These are phyloP conservation scores for Oncorhynchus tshawytscha DNA, from an alignment of 2,113 vertebrate genomes.

Conservation along the genomic window DNA sequence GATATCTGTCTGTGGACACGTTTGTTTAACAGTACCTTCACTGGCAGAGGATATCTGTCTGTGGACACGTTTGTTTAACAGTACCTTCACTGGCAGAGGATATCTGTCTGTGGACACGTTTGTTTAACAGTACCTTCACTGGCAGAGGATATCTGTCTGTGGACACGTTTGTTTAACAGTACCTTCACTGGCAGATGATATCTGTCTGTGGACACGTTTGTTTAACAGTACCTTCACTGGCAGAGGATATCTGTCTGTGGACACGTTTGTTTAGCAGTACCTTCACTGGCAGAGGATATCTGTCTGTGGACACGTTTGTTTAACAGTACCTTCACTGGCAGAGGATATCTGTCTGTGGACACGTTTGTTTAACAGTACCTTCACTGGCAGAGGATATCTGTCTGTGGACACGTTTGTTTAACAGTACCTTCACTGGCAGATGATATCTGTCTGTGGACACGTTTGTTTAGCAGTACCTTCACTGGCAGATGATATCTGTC, in stretches of 20 bases:
- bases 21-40: no score
- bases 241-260: constrained; percentile 23
- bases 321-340: constrained; percentile 20
- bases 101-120: neutral
- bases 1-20: neutral
- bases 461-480: no score
- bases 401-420: no score
- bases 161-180: no score
- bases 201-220: no score
- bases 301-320: no score
- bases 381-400: constrained; percentile 23
- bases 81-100: constrained; percentile 21
- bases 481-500: constrained; percentile 23
- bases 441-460: neutral
- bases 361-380: no score
- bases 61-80: no score
- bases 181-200: constrained; percentile 24
- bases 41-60: constrained; percentile 23
- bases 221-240: no score
- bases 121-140: no score
- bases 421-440: constrained; percentile 22
- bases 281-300: constrained; percentile 22
- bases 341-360: neutral
- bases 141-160: constrained; percentile 23
- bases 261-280: no score